Base-by-base conservation (phyloP, 2,113 vertebrate genomes). In the Hippocampus barbouri region DNA sequence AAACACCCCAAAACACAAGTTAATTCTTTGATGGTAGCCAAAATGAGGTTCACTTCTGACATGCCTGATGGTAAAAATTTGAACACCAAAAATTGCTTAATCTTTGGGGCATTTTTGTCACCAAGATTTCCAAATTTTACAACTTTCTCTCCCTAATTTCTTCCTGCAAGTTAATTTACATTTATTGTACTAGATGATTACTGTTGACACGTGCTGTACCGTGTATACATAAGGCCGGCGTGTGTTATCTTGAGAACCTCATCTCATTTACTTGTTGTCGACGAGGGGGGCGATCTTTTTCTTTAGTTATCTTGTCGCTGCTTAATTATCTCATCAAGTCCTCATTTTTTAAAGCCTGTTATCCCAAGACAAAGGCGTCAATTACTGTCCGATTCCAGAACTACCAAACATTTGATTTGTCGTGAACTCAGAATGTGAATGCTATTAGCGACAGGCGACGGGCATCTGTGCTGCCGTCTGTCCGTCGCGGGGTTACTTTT, bases 281-380 rank as follows among this genome's bases (percentile, higher is more conserved):
- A 38, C 1, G 34, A 38, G 5, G 34, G 25, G n/a, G 67, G 68
- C 59, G 77, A 66, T 66, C 25, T 27, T 59, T 23, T 40, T 23
- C 65, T 73, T 38, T 38, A 38, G 54, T 62, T 73, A 82, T 82
- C 81, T 70, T 74, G 40, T 77, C 69, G 81, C 81, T 63, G 62
- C 23, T 40, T 71, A 71, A 81, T 86, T 59, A 71, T 78, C 73
- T 61, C 51, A 75, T 68, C 70, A 66, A 69, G 73, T 75, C 69
- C n/a, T 68, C 25, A 51, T 16, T 67, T 67, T 72, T 65, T 47
- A 68, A 59, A 73, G 60, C 51, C 49, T 43, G 5, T 80, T 71
- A 53, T 70, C 21, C 69, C 16, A 21, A 70, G 74, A 80, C 77
- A 79, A 59, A 73, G 68, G 23, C 27, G 79, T 71, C 77, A 76